Base-by-base conservation (phyloP, 2,797 vertebrate genomes). In the Megaceryle alcyon region DNA sequence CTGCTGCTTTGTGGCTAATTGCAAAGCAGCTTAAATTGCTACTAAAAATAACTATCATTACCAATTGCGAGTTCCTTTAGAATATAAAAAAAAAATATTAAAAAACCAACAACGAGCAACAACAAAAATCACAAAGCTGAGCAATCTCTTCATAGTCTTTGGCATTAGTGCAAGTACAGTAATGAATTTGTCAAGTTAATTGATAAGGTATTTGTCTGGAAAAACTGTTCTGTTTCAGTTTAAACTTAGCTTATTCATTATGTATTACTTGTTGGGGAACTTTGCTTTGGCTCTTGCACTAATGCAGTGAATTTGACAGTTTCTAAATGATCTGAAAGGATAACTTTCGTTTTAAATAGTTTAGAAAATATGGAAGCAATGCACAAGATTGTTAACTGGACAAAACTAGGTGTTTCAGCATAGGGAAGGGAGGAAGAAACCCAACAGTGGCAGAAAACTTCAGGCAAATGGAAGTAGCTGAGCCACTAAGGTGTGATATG, bases 1-100 rank as follows among this genome's bases (percentile, higher is more conserved):
- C 66, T 4, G 2, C 87, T 93, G 33, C 41, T 82, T 86, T 80
- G 78, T 26, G 46, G 31, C 57, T 88, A 41, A 53, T 79, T 81
- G 70, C 78, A 88, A 92, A 48, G 29, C 17, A 85, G 26, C n/a
- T 94, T 93, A 41, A 63, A 28, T 65, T 49, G 18, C 46, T 86
- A 54, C 57, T 89, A 68, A 92, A 94, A 85, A 57, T 61, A 73
- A 21, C 35, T 37, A 2, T 75, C 19, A 2, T 64, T 85, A 48
- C 16, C 11, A 73, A 13, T 63, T 56, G 16, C 31, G 31, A 87
- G 22, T 77, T 87, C 69, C 26, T 71, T 84, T 85, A 63, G 76
- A 83, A 88, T 88, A n/a, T 14, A 9, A 65, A 75, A 63, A 79
- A 33, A 35, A 35, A 22, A 15, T 15, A 23, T 4, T 66, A 16